Percentiles rank a stretch among this genome's conserved stretches.
phyloP scores from a whole-genome alignment of 2,797 vertebrate species.

The Hydrolagus colliei region DNA sequence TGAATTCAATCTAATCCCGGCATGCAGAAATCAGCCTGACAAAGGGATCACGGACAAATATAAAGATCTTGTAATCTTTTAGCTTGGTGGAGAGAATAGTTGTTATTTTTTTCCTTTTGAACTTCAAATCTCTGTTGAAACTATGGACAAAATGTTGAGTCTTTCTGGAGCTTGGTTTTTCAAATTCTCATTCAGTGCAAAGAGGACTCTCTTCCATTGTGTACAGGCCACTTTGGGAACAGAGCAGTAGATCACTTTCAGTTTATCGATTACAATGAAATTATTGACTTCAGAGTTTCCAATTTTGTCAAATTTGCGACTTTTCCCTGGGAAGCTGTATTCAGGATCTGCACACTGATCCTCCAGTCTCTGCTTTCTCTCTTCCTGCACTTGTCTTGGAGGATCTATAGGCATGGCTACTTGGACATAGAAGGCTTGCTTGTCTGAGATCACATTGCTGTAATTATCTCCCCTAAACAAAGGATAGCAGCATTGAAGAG shows the following conservation, averaged over 20 bases:
- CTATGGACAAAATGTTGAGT: slow-evolving; percentile 80
- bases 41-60: slow-evolving; percentile 52
- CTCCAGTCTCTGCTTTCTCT: no score
- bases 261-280: no score
- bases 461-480: no score
- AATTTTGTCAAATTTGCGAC: slow-evolving; percentile 86
- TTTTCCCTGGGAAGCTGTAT: slow-evolving; percentile 76
- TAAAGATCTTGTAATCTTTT: slow-evolving; percentile 39
- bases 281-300: slow-evolving; percentile 81
- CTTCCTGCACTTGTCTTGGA: no score
- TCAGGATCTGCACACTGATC: slow-evolving; percentile 73
- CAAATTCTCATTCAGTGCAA: slow-evolving; percentile 52
- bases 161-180: slow-evolving; percentile 72
- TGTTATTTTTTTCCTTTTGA: slow-evolving; percentile 75
- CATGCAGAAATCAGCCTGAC: slow-evolving; percentile 54
- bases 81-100: slow-evolving; percentile 89
- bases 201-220: no score
- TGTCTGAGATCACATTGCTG: no score
- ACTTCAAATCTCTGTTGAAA: slow-evolving; percentile 49
- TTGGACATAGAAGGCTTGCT: no score
- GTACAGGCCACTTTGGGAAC: no score
- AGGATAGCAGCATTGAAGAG: no score
- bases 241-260: no score
- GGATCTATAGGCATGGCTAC: no score
- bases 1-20: slow-evolving; percentile 85